Evolutionary conservation across 2,797 vertebrate genomes (phyloP).

Genomic region (Falco peregrinus): DNA sequence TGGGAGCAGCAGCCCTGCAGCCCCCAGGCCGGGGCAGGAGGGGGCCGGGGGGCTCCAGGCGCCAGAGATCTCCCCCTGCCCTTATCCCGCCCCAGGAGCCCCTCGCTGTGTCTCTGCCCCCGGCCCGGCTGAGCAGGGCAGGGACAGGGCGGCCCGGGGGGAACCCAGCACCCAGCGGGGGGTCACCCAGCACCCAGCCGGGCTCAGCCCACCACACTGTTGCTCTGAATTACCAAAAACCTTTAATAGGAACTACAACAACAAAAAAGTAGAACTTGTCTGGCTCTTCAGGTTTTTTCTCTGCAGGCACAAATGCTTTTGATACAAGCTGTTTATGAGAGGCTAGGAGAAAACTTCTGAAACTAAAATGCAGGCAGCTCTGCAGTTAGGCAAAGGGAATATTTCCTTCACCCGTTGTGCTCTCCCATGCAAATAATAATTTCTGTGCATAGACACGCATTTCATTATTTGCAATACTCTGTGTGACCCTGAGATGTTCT

Average conservation of each 20-base stretch:
- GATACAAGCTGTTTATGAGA: background rate
- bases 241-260: background rate
- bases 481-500: background rate
- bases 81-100: no score
- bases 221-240: background rate
- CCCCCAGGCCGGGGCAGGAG: no score
- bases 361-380: background rate
- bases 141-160: no score
- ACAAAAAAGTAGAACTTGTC: background rate
- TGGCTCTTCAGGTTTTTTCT: background rate
- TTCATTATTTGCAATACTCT: background rate
- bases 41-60: no score
- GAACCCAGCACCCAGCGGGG: no score
- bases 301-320: background rate
- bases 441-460: background rate
- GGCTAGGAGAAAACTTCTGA: background rate
- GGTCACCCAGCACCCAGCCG: no score
- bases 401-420: background rate
- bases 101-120: no score
- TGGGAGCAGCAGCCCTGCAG: no score
- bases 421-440: background rate
- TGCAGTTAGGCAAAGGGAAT: background rate
- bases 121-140: no score
- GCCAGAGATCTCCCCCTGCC: no score
- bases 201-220: background rate